A percentile compares a stretch with the other conserved stretches of the same genome.
Conservation (phyloP, 2,888 invertebrate species). For the Scelioninae gen. 2 region DNA sequence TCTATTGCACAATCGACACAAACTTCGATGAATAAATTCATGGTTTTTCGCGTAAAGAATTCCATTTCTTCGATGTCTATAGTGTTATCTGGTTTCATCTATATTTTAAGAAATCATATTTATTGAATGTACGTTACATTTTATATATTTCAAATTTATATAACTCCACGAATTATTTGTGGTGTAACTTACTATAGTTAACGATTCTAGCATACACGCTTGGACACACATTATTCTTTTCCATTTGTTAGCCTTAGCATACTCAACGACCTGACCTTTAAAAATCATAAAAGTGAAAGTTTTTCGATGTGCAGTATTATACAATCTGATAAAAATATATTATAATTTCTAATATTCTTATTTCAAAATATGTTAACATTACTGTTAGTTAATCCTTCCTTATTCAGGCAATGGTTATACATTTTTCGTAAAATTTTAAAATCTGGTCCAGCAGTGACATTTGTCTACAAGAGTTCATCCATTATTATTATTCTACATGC, state of each 20-base stretch:
- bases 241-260: constrained; percentile 1
- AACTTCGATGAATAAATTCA: constrained; percentile 4
- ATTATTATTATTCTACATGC: no score
- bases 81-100: constrained; percentile 7
- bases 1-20: background rate
- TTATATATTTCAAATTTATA: no score
- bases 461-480: no score
- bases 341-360: background rate
- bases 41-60: constrained; percentile 2
- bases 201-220: constrained; percentile 2
- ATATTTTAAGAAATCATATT: background rate
- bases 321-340: background rate
- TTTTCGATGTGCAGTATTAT: no score
- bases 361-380: background rate
- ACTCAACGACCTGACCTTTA: background rate
- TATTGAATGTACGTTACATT: no score
- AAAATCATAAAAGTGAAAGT: background rate
- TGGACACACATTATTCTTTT: constrained; percentile 13
- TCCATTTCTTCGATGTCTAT: constrained; percentile 18
- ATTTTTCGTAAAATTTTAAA: constrained; percentile 2
- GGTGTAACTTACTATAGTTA: constrained; percentile 1
- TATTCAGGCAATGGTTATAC: background rate
- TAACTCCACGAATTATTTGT: no score
- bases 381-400: constrained; percentile 9
- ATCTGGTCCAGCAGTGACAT: background rate